Evolutionary conservation across 2,113 vertebrate genomes (phyloP).

Genomic region (Corythornis madagascariensis): DNA sequence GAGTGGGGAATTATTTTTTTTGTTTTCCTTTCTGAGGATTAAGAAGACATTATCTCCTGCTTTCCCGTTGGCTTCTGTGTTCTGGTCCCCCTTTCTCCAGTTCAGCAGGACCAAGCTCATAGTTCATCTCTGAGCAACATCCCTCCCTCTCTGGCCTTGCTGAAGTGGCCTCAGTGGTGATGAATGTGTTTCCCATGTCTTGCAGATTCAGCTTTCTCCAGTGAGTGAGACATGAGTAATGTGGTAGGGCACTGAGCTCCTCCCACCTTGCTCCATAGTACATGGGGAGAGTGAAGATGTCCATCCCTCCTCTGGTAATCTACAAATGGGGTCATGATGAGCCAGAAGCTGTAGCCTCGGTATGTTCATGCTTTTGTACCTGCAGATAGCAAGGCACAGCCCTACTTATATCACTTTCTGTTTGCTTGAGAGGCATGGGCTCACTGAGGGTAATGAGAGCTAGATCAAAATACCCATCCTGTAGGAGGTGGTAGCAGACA

Average conservation of each 20-base stretch:
- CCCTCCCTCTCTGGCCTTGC: not conserved
- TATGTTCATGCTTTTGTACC: not conserved
- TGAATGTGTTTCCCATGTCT: not conserved
- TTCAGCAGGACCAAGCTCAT: not conserved
- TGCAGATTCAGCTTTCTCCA: not conserved
- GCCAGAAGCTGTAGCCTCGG: not conserved
- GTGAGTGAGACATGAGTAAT: not conserved
- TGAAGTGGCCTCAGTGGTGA: not conserved
- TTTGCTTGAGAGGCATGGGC: not conserved
- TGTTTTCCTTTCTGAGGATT: not conserved
- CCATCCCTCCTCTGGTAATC: not conserved
- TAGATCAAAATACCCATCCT: not conserved
- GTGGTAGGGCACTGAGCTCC: not conserved
- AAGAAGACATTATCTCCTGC: not conserved
- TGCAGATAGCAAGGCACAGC: not conserved
- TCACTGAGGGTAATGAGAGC: not conserved
- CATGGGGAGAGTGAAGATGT: not conserved
- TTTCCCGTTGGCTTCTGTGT: not conserved
- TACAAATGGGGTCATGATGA: not conserved
- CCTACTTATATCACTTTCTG: fast-evolving
- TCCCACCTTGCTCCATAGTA: not conserved
- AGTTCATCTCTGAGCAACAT: not conserved
- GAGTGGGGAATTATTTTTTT: not conserved
- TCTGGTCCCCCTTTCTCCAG: not conserved
- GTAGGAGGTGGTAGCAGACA: not conserved